A percentile compares a stretch with the other conserved stretches of the same genome.
Conservation (phyloP, 1,140 invertebrate species). For the Caerostris darwini region DNA sequence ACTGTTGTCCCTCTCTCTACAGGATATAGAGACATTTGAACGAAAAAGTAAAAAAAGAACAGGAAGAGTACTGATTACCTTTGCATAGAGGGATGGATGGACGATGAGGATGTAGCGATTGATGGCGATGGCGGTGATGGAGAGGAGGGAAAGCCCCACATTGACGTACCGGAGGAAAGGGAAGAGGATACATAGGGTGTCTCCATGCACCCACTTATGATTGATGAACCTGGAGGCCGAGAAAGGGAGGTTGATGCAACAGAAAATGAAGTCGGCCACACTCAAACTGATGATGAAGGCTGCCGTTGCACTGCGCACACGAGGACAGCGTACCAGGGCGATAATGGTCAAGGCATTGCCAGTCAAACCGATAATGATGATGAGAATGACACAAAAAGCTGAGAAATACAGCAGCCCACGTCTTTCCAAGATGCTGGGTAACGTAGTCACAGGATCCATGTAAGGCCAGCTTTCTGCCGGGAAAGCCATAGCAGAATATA, state of each 20-base stretch:
- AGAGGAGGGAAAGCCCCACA: constrained; percentile 91
- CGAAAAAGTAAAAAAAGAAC: not conserved
- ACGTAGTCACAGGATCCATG: constrained; percentile 65
- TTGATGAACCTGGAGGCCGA: constrained; percentile 91
- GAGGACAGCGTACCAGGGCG: constrained; percentile 75
- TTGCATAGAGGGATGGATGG: constrained; percentile 66
- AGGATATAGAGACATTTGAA: not conserved
- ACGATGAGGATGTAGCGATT: constrained; percentile 86
- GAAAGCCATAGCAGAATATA: constrained; percentile 41
- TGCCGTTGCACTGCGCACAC: constrained; percentile 88
- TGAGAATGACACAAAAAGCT: constrained; percentile 76
- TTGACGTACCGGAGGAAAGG: constrained; percentile 95
- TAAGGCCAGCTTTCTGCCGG: constrained; percentile 20
- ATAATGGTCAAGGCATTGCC: constrained; percentile 79
- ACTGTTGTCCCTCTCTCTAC: not conserved
- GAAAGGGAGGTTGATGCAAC: constrained; percentile 90
- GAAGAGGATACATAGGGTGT: constrained; percentile 90
- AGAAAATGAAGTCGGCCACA: constrained; percentile 92
- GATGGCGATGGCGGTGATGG: constrained; percentile 94
- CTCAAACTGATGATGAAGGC: constrained; percentile 93
- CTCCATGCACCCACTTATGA: constrained; percentile 91
- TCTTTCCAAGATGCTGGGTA: constrained; percentile 70
- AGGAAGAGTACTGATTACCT: constrained; percentile 51
- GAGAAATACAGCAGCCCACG: constrained; percentile 72
- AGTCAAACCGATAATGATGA: constrained; percentile 78